These are phyloP conservation scores for Kryphioiulus occultus DNA, from an alignment of 2,888 invertebrate species.

Conservation along the genomic window DNA sequence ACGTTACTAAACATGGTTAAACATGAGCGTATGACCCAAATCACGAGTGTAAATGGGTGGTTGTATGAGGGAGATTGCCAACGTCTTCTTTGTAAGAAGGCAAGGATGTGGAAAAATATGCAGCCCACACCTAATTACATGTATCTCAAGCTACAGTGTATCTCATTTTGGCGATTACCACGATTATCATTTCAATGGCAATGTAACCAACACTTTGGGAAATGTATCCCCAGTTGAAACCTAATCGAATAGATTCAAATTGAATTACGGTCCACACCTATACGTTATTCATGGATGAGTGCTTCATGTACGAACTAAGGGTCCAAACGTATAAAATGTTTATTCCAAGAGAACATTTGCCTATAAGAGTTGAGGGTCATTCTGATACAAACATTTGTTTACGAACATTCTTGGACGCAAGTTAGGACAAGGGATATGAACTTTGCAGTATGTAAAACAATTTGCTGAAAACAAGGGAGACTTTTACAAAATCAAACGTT, in stretches of 20 bases:
- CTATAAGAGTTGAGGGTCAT: too few species aligned
- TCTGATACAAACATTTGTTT: too few species aligned
- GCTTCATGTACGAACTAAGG: background rate
- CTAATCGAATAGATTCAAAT: background rate
- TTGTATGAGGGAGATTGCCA: background rate
- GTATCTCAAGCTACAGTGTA: background rate
- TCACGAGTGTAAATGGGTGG: background rate
- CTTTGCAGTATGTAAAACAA: background rate
- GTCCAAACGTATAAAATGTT: too few species aligned
- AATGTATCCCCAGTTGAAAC: background rate
- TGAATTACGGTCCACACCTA: background rate
- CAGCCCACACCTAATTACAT: background rate
- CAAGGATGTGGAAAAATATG: constrained; percentile 25
- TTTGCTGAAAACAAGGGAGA: background rate
- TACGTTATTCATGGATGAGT: background rate
- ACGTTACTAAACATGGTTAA: constrained; percentile 15
- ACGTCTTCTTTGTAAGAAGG: background rate
- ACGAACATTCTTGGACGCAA: too few species aligned
- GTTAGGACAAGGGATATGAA: background rate
- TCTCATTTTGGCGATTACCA: background rate
- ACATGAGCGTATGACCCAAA: constrained; percentile 14
- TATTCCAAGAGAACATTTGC: too few species aligned
- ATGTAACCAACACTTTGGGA: background rate
- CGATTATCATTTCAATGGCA: background rate
- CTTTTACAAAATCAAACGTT: background rate